A percentile compares a stretch with the other conserved stretches of the same genome.
Conservation (phyloP, 2,888 invertebrate genomes). For the Drosophila monieri region DNA sequence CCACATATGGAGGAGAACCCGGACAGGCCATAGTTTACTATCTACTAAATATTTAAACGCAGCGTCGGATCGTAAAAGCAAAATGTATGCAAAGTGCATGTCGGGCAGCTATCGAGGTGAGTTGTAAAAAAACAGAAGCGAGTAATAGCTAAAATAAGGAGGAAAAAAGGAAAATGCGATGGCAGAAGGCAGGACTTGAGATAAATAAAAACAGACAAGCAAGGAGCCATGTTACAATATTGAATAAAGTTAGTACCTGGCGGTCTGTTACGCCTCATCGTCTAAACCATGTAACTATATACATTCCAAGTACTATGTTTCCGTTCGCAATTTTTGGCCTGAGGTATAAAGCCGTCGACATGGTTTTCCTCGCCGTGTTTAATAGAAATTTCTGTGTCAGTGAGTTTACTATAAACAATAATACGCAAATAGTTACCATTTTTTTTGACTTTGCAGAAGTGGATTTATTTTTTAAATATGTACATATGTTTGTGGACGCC, state of each 20-base stretch:
- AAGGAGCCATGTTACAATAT: constrained; percentile 63
- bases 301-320: constrained; percentile 21
- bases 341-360: constrained; percentile 58
- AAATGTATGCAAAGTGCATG: constrained; percentile 78
- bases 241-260: constrained; percentile 78
- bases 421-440: constrained; percentile 57
- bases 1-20: neutral
- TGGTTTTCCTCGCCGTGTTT: constrained; percentile 32
- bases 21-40: constrained; percentile 67
- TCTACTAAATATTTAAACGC: constrained; percentile 75
- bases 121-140: constrained; percentile 57
- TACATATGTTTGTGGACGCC: neutral
- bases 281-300: constrained; percentile 41
- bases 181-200: constrained; percentile 58
- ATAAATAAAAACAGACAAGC: constrained; percentile 67
- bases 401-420: constrained; percentile 56
- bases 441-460: neutral
- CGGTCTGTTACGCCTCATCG: constrained; percentile 71
- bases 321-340: constrained; percentile 40
- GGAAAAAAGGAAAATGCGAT: constrained; percentile 15
- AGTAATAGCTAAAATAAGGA: constrained; percentile 17
- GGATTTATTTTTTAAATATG: neutral
- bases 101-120: constrained; percentile 76
- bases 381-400: constrained; percentile 17
- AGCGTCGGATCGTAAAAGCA: constrained; percentile 76